phyloP scores from a whole-genome alignment of 2,113 vertebrate genomes.

The Callospermophilus lateralis region DNA sequence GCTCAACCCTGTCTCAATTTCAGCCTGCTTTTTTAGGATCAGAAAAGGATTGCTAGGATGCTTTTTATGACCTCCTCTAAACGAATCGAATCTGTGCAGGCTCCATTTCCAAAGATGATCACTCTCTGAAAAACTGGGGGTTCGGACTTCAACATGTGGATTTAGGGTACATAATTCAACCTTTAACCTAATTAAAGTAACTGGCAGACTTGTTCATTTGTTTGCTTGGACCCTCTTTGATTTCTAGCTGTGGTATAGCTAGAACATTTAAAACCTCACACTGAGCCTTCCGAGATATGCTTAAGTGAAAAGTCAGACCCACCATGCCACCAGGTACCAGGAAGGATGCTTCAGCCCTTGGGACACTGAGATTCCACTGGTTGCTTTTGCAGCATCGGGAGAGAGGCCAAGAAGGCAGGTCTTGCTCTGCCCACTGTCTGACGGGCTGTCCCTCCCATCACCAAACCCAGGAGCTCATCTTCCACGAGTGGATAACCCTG shows the following conservation, averaged over 20 bases:
- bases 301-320: not conserved
- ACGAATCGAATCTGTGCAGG: not conserved
- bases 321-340: not conserved
- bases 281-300: not conserved
- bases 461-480: not conserved
- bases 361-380: not conserved
- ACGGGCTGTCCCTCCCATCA: no score
- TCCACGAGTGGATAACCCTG: not conserved
- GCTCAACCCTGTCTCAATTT: not conserved
- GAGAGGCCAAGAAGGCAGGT: not conserved
- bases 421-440: not conserved
- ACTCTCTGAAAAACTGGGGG: not conserved
- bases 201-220: not conserved
- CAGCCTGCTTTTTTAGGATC: not conserved
- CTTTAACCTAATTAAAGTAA: not conserved
- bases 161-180: not conserved
- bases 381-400: no score
- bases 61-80: not conserved
- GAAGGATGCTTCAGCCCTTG: not conserved
- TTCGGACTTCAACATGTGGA: not conserved
- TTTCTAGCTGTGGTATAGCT: not conserved
- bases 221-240: not conserved
- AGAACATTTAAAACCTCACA: not conserved
- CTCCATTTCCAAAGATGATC: not conserved
- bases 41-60: no score